phyloP scores from a whole-genome alignment of 2,113 vertebrate genomes.

The Columba janthina region DNA sequence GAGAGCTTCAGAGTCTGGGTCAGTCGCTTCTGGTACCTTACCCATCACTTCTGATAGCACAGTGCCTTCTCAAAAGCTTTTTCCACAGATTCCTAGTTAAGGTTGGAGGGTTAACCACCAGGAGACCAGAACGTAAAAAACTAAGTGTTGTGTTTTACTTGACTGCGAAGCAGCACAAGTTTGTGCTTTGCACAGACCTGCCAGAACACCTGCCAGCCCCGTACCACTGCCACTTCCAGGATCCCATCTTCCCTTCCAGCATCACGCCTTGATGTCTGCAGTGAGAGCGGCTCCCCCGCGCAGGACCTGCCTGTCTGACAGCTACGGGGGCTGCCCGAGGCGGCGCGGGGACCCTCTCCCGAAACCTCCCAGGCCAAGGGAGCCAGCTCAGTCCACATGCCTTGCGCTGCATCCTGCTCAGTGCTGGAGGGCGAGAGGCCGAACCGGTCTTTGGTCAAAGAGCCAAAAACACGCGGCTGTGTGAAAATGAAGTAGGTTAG shows the following conservation, averaged over 20 bases:
- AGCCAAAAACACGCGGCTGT: slow-evolving; percentile 3
- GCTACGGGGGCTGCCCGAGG: no score
- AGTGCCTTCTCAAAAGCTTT: rapidly evolving
- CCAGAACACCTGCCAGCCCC: not conserved
- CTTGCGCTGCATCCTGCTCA: not conserved
- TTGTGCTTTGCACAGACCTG: not conserved
- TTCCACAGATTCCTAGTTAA: not conserved
- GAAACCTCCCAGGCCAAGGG: not conserved
- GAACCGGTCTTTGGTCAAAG: not conserved
- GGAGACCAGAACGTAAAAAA: not conserved
- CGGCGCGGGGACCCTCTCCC: no score
- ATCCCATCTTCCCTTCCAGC: not conserved
- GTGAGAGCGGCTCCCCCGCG: not conserved
- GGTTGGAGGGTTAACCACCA: not conserved
- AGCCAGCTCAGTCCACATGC: rapidly evolving
- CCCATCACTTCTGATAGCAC: not conserved
- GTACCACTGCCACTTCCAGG: not conserved
- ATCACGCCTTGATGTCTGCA: not conserved
- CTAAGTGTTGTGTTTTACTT: rapidly evolving
- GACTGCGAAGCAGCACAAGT: not conserved
- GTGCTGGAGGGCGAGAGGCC: not conserved
- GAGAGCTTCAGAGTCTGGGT: not conserved
- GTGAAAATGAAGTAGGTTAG: not conserved
- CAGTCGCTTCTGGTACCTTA: not conserved
- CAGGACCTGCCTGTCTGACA: rapidly evolving